These are phyloP conservation scores for Zaprionus taronus DNA, from an alignment of 1,140 invertebrate species.

Conservation along the genomic window DNA sequence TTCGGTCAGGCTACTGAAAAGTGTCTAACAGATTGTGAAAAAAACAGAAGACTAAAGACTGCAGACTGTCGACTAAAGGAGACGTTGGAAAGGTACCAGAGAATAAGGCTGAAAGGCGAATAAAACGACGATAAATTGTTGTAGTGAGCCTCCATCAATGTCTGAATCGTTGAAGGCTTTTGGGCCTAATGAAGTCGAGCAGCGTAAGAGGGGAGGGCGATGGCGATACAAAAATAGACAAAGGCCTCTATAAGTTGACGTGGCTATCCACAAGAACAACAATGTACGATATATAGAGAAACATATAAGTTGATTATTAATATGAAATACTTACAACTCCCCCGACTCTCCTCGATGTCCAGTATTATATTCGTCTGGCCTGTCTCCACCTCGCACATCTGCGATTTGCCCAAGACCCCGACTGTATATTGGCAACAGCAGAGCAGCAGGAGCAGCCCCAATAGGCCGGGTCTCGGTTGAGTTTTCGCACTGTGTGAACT, in stretches of 20 bases:
- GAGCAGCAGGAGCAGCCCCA: constrained; percentile 62
- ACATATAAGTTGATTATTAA: constrained; percentile 5
- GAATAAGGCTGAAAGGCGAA: constrained; percentile 44
- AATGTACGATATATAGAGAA: not conserved
- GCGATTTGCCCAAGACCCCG: constrained; percentile 76
- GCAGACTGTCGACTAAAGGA: constrained; percentile 10
- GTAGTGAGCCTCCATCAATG: constrained; percentile 41
- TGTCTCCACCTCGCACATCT: constrained; percentile 89
- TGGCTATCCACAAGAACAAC: constrained; percentile 10
- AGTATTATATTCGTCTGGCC: constrained; percentile 94
- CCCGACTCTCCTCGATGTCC: constrained; percentile 94
- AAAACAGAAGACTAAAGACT: constrained; percentile 23
- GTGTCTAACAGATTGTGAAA: constrained; percentile 52
- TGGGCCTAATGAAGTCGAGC: constrained; percentile 45
- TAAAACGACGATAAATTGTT: constrained; percentile 48
- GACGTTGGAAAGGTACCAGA: not conserved
- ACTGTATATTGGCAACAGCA: constrained; percentile 49
- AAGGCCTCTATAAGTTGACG: constrained; percentile 24
- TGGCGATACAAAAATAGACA: constrained; percentile 8
- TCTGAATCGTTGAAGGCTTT: constrained; percentile 45
- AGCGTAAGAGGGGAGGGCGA: not conserved
- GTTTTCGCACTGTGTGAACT: constrained; percentile 37
- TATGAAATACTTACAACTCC: constrained; percentile 89
- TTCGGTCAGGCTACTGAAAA: constrained; percentile 36
- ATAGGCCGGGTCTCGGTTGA: constrained; percentile 39